Evolutionary conservation across 2,888 invertebrate species (phyloP), one percentile per base, ranked within the genome.

Genomic region (Microctonus brassicae): DNA sequence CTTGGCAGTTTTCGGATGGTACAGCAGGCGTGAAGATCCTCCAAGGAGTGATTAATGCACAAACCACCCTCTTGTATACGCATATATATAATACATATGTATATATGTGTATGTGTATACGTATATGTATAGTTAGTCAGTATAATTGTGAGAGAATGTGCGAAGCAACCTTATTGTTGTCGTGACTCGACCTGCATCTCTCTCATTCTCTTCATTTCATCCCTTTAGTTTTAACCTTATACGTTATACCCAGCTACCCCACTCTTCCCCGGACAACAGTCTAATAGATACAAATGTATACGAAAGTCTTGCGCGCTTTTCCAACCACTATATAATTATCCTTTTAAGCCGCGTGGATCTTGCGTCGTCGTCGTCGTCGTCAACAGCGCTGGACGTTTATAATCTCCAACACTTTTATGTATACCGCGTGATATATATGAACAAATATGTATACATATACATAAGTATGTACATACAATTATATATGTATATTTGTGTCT

Each of bases 231-330:
- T 7, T 29, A 29, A 17, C 22, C 29, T 33, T n/a, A n/a, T n/a
- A n/a, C n/a, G n/a, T n/a, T n/a, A n/a, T n/a, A n/a, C n/a, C n/a
- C n/a, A n/a, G n/a, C n/a, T n/a, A n/a, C n/a, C n/a, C n/a, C n/a
- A n/a, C n/a, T n/a, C n/a, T n/a, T n/a, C n/a, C n/a, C n/a, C n/a
- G n/a, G n/a, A n/a, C 34, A 55, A 55, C 70, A 74, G 70, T 47
- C 76, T 82, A 82, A 82, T 82, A 81, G 80, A 80, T 82, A 82
- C 80, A 82, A 82, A 82, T 82, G 81, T 78, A 78, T 67, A 69
- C 26, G 65, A 26, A 70, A 53, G 17, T 36, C 55, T 66, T 33
- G 47, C 20, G 26, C 42, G 42, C 42, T 36, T 65, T 72, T 64
- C 69, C 55, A 65, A 62, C 57, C 69, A 63, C 65, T 69, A 78